Evolutionary conservation across 2,888 invertebrate species (phyloP).

Genomic region (Eretmocerus hayati): DNA sequence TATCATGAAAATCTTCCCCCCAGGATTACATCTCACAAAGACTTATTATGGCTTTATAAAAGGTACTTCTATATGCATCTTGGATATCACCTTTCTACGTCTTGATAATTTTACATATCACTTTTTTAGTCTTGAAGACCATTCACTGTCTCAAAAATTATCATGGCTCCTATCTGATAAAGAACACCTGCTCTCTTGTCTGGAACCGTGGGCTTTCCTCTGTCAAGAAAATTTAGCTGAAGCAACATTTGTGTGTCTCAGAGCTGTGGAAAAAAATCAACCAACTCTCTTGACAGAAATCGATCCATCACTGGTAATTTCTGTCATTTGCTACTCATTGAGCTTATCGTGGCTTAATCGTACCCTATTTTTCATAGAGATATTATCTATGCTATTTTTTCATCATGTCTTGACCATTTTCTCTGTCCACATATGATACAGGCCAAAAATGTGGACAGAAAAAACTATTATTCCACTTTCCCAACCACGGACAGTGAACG

Average conservation of each 20-base stretch:
- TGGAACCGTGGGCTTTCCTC: slow-evolving; percentile 54
- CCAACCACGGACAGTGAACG: no score
- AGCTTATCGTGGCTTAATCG: no score
- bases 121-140: slow-evolving; percentile 50
- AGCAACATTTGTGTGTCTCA: slow-evolving; percentile 56
- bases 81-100: no score
- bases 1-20: slow-evolving; percentile 44
- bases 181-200: slow-evolving; percentile 55
- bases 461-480: background rate
- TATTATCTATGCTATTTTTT: no score
- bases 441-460: background rate
- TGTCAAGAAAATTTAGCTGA: slow-evolving; percentile 56
- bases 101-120: no score
- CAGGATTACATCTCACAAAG: slow-evolving; percentile 49
- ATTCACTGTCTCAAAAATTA: slow-evolving; percentile 54
- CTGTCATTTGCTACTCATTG: no score
- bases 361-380: no score
- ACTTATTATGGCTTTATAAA: slow-evolving; percentile 51
- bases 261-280: slow-evolving; percentile 59
- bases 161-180: slow-evolving; percentile 58
- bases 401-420: no score
- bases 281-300: slow-evolving; percentile 57
- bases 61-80: slow-evolving; percentile 40
- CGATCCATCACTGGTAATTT: slow-evolving; percentile 50
- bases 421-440: background rate